Evolutionary conservation across 2,888 invertebrate species (phyloP), one percentile per base, ranked within the genome.

Genomic region (Pheosia gnoma): DNA sequence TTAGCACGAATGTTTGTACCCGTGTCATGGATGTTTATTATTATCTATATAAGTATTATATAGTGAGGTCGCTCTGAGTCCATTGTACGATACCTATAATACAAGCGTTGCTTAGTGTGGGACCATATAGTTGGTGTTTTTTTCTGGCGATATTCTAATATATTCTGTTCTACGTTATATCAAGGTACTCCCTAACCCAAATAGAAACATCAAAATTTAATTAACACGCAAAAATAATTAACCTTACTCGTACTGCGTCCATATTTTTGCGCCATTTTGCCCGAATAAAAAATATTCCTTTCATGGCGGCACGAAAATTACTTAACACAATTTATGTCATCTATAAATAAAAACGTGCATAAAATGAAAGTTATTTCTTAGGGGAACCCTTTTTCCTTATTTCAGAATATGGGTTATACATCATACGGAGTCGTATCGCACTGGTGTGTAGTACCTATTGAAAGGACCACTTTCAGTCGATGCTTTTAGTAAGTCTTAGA

Each of bases 311-410:
- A 62, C 59, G 58, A 71, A 70, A 66, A 68, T 66, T 39, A 68
- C 71, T 61, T 68, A 59, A 25, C 55, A 60, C 11, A 62, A 74
- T 71, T 66, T 74, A 74, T 74, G 66, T 58, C n/a, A 11, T 37
- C 56, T 45, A 67, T 70, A 73, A 67, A 74, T 74, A 70, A 62
- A 61, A 54, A 63, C 56, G 47, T 57, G 58, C 61, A 60, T 61
- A 59, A 61, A 66, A 68, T 65, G 25, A 54, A 41, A 56, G 41
- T 56, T 56, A 39, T 39, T 66, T 68, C 62, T 13, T 13, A 41
- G 55, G 13, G 7, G 7, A 61, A 60, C 61, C 51, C 45, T 65
- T 70, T 57, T 54, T 54, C 38, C 54, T 38, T 54, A 11, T 37
- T 54, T 25, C 38, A 11, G 38, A 38, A 54, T 54, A 38, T 54